Evolutionary conservation across 2,113 vertebrate species (phyloP), one percentile per base, ranked within the genome.

Genomic region (Gasterosteus nipponicus): DNA sequence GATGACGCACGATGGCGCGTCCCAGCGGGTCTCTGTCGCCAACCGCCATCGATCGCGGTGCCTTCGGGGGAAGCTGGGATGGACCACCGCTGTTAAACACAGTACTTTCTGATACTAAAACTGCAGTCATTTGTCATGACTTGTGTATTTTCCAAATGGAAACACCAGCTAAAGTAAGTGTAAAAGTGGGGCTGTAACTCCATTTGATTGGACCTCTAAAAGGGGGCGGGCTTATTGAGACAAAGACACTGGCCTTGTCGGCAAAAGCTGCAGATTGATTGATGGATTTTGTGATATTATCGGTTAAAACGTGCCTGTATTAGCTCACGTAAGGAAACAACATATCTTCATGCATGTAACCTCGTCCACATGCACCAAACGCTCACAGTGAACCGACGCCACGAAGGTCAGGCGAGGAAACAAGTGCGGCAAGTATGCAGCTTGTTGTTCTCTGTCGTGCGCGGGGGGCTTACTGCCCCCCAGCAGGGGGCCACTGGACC

Each of bases 371-470:
- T 44, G 59, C 16, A 53, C 67, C 38, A 12, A 69, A 53, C 64
- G 59, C 57, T 64, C 67, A 38, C 67, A 49, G 62, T 58, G 26
- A 75, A 66, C 9, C 39, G 38, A 46, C 60, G 38, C 39, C 58
- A 46, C 61, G 31, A 33, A 42, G 69, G 69, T 77, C 57, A 80
- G 75, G 74, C 66, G 73, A 67, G 58, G 75, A 51, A 75, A 53
- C 33, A 56, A 73, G 65, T 70, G 16, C 41, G 77, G 22, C 22
- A 56, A 71, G 67, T 39, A 69, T 22, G 44, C 46, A 38, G 60
- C 71, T 66, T 51, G 19, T 62, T 14, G 59, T 49, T 44, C 73
- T 71, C 42, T 58, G 7, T n/a, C 49, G 56, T 38, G 42, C 35
- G 5, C n/a, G 33, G 33, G 33, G 33, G 33, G 33, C 33, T 33